Base-by-base conservation (phyloP, 2,888 invertebrate genomes). In the Lasioglossum vierecki region DNA sequence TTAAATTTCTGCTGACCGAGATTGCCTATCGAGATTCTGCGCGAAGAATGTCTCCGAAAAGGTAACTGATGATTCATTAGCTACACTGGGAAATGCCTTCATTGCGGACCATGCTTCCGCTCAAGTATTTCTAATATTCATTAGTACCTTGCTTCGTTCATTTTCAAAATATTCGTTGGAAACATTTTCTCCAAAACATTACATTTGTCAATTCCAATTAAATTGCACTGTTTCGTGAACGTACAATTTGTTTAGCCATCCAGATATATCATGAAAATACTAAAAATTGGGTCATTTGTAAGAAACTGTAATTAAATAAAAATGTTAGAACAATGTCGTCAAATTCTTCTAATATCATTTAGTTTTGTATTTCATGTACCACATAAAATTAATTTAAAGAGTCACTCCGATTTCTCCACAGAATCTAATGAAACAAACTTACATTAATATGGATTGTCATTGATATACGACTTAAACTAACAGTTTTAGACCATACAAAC, bases 1-100 rank as follows among this genome's bases (percentile, higher is more conserved):
- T 91, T 91, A 89, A 91, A 91, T 91, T 91, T 91, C 88, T 88
- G 86, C 90, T 88, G 84, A 84, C 84, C 89, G 79, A 84, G 86
- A 84, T 78, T 81, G 63, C 72, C 57, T 76, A 44, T 71, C 46
- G 57, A 26, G 57, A 79, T 53, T 73, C 26, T 41, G 71, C 11
- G 71, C 77, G 53, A 72, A 57, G 44, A 44, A 53, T 57, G 15
- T 30, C 44, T 39, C 60, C 26, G 11, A 4, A 9, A 15, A 66
- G 39, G 13, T 22, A 18, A 35, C 26, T 11, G 35, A 46, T 26
- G 44, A 44, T 26, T 63, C 60, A 66, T 75, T 41, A 60, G n/a
- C 74, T 39, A 57, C 71, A 22, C 63, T 26, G 72, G 15, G 18
- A 68, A 68, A 18, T 68, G 18, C n/a, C 39, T 39, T 57, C n/a